These are phyloP conservation scores for Iselma pallidipennis DNA, from an alignment of 2,888 invertebrate genomes.

Conservation along the genomic window DNA sequence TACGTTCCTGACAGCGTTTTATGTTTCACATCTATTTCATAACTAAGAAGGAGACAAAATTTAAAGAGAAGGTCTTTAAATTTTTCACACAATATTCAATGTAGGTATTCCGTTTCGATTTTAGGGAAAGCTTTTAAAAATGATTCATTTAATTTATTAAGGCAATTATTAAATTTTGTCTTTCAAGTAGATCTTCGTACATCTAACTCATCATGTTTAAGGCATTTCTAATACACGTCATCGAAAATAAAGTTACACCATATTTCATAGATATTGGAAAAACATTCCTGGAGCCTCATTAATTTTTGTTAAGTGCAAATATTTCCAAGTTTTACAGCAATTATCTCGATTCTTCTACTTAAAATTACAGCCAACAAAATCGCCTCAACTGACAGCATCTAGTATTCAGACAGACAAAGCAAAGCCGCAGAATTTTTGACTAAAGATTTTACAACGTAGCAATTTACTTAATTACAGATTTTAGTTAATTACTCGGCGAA, in stretches of 20 bases:
- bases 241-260: neutral
- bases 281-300: neutral
- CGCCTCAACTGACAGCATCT: no score
- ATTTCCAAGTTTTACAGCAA: no score
- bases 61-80: no score
- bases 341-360: no score
- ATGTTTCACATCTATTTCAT: no score
- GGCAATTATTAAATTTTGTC: neutral
- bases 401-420: no score
- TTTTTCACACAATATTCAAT: no score
- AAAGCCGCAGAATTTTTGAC: constrained; percentile 2
- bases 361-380: no score
- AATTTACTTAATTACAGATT: constrained; percentile 19
- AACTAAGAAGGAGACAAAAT: no score
- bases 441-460: constrained; percentile 7
- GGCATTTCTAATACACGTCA: no score
- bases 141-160: neutral
- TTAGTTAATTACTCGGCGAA: constrained; percentile 15
- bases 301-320: neutral
- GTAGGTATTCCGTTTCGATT: no score
- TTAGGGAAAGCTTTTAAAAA: neutral
- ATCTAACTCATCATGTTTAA: neutral
- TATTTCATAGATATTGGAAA: neutral
- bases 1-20: no score
- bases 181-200: neutral